Conservation (phyloP, 2,888 invertebrate genomes). For the Rotaria magnacalcarata region DNA sequence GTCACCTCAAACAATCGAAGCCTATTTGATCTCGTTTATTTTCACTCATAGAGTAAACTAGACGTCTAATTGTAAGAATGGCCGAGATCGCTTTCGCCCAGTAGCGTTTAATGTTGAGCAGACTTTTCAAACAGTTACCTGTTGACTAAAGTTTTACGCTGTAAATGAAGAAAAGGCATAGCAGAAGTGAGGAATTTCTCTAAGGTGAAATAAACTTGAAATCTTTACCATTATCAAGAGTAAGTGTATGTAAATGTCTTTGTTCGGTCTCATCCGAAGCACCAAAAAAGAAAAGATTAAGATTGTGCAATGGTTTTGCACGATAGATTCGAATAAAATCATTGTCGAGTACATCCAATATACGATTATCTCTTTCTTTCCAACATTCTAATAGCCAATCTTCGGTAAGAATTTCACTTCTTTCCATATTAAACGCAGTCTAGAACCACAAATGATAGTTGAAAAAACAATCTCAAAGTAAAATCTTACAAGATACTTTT, state of each 20-base stretch:
- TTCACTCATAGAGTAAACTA: too few species aligned
- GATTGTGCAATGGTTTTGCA: constrained; percentile 41
- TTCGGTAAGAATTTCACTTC: constrained; percentile 75
- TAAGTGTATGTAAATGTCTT: background rate
- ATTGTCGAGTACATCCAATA: constrained; percentile 70
- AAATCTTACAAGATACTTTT: constrained; percentile 70
- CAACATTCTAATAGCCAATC: constrained; percentile 84
- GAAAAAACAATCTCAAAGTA: background rate
- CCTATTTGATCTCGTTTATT: too few species aligned
- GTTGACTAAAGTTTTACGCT: too few species aligned
- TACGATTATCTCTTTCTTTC: constrained; percentile 66
- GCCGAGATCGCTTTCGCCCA: too few species aligned
- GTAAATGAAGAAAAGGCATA: too few species aligned
- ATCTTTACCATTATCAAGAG: background rate
- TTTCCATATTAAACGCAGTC: constrained; percentile 81
- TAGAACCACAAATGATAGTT: constrained; percentile 52
- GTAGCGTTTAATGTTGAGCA: too few species aligned
- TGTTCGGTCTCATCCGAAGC: constrained; percentile 64
- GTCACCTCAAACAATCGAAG: too few species aligned
- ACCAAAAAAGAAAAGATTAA: constrained; percentile 76
- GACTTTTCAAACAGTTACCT: too few species aligned
- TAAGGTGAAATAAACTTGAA: too few species aligned
- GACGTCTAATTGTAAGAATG: too few species aligned
- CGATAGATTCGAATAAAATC: constrained; percentile 57
- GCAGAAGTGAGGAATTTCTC: too few species aligned